Conservation (phyloP, 2,888 invertebrate species). For the Drosophila tanythrix region DNA sequence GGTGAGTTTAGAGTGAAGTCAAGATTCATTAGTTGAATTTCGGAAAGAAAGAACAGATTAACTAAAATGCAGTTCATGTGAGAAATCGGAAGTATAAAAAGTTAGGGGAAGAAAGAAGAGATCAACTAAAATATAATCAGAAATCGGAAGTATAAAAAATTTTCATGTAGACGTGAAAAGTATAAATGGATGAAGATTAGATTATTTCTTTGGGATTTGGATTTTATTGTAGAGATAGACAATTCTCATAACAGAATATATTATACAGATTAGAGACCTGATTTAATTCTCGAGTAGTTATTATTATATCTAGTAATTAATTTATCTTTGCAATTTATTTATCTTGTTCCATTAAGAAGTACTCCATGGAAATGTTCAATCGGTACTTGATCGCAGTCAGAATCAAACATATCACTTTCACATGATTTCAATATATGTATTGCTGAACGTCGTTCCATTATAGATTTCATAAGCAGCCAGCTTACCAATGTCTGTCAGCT, state of each 20-base stretch:
- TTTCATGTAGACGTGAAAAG: neutral
- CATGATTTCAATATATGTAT: neutral
- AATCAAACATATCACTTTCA: neutral
- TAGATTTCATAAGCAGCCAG: neutral
- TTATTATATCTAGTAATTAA: neutral
- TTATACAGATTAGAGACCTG: neutral
- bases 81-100: neutral
- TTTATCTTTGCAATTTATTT: neutral
- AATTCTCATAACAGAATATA: neutral
- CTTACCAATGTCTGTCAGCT: neutral
- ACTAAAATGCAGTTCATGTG: neutral
- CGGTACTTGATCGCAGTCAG: neutral
- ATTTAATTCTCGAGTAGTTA: neutral
- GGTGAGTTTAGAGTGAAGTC: slow-evolving; percentile 68
- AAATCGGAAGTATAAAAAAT: neutral
- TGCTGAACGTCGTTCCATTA: neutral
- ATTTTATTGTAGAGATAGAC: neutral
- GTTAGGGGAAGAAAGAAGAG: no score
- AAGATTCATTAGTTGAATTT: neutral
- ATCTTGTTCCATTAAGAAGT: neutral
- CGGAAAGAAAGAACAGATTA: neutral
- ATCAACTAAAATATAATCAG: no score
- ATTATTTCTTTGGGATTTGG: neutral
- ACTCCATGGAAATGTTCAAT: neutral
- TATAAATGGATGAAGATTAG: neutral